These are phyloP conservation scores for Lasioglossum malachurum DNA, from an alignment of 2,888 invertebrate genomes.

Conservation along the genomic window DNA sequence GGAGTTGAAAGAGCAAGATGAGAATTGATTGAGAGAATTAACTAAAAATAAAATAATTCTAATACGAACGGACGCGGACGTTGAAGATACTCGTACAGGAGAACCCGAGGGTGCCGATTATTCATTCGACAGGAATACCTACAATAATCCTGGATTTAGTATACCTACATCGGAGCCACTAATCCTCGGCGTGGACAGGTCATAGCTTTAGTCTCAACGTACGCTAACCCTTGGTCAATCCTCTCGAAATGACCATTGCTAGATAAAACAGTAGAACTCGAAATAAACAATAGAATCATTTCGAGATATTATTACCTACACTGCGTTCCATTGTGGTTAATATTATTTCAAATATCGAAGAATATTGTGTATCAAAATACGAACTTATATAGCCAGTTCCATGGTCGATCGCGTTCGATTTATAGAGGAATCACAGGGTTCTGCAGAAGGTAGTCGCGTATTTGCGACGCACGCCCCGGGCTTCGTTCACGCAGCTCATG, in stretches of 20 bases:
- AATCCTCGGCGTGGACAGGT: neutral
- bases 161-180: neutral
- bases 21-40: neutral
- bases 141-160: neutral
- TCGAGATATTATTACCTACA: neutral
- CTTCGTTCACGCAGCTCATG: conserved; percentile 25
- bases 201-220: neutral
- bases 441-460: conserved; percentile 6
- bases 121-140: neutral
- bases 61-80: neutral
- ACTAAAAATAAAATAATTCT: neutral
- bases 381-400: neutral
- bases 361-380: neutral
- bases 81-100: neutral
- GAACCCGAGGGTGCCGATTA: neutral
- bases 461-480: conserved; percentile 10
- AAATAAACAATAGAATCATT: neutral
- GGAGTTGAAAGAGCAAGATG: neutral
- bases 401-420: neutral
- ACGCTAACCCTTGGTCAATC: neutral
- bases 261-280: neutral
- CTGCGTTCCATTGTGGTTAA: neutral
- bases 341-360: neutral
- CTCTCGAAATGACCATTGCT: neutral
- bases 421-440: neutral